These are phyloP conservation scores for Brachystomella parvula DNA, from an alignment of 1,140 invertebrate species.

Conservation along the genomic window DNA sequence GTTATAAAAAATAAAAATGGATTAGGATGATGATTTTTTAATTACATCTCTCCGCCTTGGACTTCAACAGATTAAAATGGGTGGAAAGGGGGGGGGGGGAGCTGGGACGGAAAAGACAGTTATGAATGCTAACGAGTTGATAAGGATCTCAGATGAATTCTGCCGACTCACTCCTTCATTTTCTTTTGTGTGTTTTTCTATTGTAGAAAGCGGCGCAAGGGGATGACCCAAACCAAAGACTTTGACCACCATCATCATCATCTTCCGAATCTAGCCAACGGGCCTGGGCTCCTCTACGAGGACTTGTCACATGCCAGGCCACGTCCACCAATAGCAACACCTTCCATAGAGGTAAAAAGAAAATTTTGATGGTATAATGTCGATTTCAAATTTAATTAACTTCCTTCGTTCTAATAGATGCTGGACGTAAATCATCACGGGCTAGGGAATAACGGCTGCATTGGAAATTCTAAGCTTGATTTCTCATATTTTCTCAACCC, in stretches of 20 bases:
- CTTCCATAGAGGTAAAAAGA: constrained; percentile 35
- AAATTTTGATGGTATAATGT: not conserved
- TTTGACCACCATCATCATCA: constrained; percentile 34
- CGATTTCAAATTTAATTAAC: not conserved
- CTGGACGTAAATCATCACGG: constrained; percentile 36
- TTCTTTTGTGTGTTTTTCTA: constrained; percentile 18
- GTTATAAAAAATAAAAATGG: too few species aligned
- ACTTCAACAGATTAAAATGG: too few species aligned
- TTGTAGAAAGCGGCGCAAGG: constrained; percentile 35
- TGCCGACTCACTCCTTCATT: constrained; percentile 7
- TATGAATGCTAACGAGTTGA: not conserved
- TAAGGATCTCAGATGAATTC: not conserved
- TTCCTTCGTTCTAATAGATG: constrained; percentile 27
- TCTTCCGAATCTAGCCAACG: constrained; percentile 31
- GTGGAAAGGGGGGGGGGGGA: too few species aligned
- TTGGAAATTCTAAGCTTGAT: constrained; percentile 37
- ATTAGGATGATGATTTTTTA: too few species aligned
- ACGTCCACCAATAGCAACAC: constrained; percentile 33
- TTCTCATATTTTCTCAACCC: constrained; percentile 38
- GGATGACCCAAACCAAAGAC: constrained; percentile 37
- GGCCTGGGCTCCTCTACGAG: constrained; percentile 37
- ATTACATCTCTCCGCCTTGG: too few species aligned
- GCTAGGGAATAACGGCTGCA: constrained; percentile 25
- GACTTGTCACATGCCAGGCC: constrained; percentile 34
- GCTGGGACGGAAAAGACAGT: too few species aligned